Evolutionary conservation across 2,113 vertebrate species (phyloP).

Genomic region (Pteropus alecto): DNA sequence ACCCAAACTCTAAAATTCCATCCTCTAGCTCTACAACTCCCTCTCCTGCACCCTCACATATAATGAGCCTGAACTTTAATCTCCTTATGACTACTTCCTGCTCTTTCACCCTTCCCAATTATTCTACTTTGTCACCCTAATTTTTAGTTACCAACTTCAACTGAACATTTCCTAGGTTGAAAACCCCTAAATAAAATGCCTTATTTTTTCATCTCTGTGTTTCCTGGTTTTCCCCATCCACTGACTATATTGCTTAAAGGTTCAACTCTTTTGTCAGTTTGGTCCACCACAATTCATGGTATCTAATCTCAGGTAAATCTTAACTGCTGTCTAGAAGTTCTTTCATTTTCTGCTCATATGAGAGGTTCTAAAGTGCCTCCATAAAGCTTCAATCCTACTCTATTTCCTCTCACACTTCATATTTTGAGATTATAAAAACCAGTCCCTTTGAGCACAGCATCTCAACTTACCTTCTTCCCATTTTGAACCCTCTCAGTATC

Average conservation of each 20-base stretch:
- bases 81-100: not conserved
- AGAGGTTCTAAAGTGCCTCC: not conserved
- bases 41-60: not conserved
- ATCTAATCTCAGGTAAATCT: not conserved
- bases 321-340: not conserved
- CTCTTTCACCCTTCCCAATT: not conserved
- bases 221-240: not conserved
- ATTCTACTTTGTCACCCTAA: not conserved
- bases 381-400: not conserved
- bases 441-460: not conserved
- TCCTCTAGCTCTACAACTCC: not conserved
- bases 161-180: not conserved
- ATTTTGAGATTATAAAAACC: not conserved
- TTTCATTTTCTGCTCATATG: constrained; percentile 22
- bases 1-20: not conserved
- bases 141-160: not conserved
- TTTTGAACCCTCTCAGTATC: not conserved
- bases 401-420: not conserved
- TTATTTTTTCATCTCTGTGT: not conserved
- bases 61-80: not conserved
- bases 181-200: not conserved
- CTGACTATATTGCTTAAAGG: constrained; percentile 1
- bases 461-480: not conserved
- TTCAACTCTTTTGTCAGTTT: not conserved
- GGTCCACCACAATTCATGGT: not conserved